Evolutionary conservation across 2,797 vertebrate genomes (phyloP).

Genomic region (Pempheris klunzingeri): DNA sequence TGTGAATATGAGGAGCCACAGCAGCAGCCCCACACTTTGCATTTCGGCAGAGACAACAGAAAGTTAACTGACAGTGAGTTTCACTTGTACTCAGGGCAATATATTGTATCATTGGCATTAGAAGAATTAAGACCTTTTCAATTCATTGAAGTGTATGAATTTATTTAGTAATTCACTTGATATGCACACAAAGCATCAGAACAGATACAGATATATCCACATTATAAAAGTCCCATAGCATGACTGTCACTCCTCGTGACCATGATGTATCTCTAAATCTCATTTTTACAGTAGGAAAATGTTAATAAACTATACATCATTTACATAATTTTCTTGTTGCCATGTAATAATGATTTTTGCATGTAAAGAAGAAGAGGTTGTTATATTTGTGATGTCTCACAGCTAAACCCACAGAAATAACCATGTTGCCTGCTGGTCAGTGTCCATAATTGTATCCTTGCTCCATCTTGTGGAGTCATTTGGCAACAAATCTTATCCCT

Average conservation of each 20-base stretch:
- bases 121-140: constrained; percentile 11
- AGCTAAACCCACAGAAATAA: constrained; percentile 29
- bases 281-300: constrained; percentile 20
- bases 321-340: constrained; percentile 52
- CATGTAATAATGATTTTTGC: constrained; percentile 20
- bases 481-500: constrained; percentile 25
- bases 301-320: constrained; percentile 66
- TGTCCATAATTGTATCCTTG: constrained; percentile 43
- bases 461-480: constrained; percentile 73
- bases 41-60: neutral
- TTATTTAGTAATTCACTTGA: constrained; percentile 40
- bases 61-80: neutral
- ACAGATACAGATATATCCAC: constrained; percentile 25
- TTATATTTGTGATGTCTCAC: neutral
- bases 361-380: constrained; percentile 1
- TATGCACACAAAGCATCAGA: constrained; percentile 31
- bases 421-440: neutral
- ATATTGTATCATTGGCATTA: neutral
- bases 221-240: constrained; percentile 28
- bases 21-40: neutral
- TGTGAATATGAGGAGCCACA: neutral
- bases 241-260: constrained; percentile 2
- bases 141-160: constrained; percentile 4
- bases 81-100: neutral
- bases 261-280: constrained; percentile 30